Base-by-base conservation (phyloP, 2,888 invertebrate species). In the Hipparchia semele region DNA sequence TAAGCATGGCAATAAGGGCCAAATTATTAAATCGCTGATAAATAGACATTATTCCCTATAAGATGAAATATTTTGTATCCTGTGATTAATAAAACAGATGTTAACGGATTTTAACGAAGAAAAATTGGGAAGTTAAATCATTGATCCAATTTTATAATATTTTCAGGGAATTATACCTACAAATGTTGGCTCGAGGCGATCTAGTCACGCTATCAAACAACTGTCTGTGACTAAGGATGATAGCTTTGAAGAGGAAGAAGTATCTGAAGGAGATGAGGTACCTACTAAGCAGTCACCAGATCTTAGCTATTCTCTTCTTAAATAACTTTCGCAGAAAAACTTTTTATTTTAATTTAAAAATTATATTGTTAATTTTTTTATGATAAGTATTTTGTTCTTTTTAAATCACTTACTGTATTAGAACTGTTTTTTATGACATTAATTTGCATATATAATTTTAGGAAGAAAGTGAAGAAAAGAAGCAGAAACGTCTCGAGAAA, bases 401-500 rank as follows among this genome's bases (percentile, higher is more conserved):
- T 58, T 2, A 23, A 58, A 13, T 5, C 13, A 58, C 13, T 5
- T 13, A 12, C 10, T 5, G 53, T 13, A 23, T 62, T 13, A 46
- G n/a, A 51, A 62, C 54, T 45, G 51, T n/a, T 61, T 8, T 45
- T 65, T 62, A 39, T 39, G 39, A 2, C 39, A 39, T 39, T 39
- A 39, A 7, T 13, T 33, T 23, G 23, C 2, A 8, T 60, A 65
- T 62, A 70, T 4, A 49, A 66, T 81, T 87, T 33, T 79, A 94
- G 94, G 95, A 94, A 76, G 95, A 95, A 75, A 95, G 94, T 61
- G 94, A 94, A 81, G 94, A 91, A 85, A 96, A 95, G 88, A 95
- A 93, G 86, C 95, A 90, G 86, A 96, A 83, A 94, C 95, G 89
- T 87, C 94, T 87, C 93, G 96, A 85, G 91, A 96, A 86, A 89